Percentiles rank a stretch among this genome's conserved stretches.
Conservation (phyloP, 2,888 invertebrate species). For the Stramonita haemastoma region DNA sequence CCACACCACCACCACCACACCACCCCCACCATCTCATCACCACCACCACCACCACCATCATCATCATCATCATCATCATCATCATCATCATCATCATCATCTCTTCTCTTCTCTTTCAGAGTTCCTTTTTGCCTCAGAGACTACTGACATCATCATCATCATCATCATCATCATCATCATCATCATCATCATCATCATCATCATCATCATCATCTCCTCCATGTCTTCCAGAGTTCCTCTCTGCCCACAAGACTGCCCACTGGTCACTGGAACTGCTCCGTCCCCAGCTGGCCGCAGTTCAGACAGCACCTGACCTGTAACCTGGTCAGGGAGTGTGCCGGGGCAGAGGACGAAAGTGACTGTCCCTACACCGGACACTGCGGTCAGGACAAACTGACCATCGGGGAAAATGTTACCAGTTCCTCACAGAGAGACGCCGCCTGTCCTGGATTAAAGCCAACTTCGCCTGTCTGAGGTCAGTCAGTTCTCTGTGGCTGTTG, state of each 20-base stretch:
- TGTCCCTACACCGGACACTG: slow-evolving; percentile 27
- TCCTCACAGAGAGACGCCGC: not conserved
- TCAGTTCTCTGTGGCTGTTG: not conserved
- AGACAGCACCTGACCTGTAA: not conserved
- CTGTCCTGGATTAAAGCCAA: not conserved
- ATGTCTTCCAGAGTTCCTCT: not conserved
- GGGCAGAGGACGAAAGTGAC: not conserved
- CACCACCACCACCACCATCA: too few relatives aligned
- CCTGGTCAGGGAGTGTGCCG: not conserved
- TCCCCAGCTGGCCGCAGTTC: not conserved
- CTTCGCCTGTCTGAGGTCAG: not conserved
- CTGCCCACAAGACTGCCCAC: not conserved
- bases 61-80: too few relatives aligned
- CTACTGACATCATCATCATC: too few relatives aligned
- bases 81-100: too few relatives aligned
- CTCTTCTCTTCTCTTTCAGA: too few relatives aligned
- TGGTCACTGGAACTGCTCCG: slow-evolving; percentile 23
- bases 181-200: too few relatives aligned
- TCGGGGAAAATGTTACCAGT: not conserved
- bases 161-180: too few relatives aligned
- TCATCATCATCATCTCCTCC: too few relatives aligned
- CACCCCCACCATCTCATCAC: too few relatives aligned
- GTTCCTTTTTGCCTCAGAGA: not conserved
- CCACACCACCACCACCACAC: too few relatives aligned
- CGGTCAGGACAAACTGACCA: slow-evolving; percentile 6